These are phyloP conservation scores for Electrona antarctica DNA, from an alignment of 2,113 vertebrate genomes.

Conservation along the genomic window DNA sequence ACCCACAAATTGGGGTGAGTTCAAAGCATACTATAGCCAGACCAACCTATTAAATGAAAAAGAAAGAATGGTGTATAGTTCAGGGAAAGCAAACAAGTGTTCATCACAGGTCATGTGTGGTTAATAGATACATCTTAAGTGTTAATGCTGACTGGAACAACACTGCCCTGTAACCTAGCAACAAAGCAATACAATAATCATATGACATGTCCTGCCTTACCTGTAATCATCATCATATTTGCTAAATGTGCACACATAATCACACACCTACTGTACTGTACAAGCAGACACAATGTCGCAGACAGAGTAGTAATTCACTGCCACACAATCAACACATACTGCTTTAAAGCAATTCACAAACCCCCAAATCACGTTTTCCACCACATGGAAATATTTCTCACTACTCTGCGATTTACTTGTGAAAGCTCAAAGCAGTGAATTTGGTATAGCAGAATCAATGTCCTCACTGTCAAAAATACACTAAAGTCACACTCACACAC, in stretches of 20 bases:
- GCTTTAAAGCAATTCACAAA: no score
- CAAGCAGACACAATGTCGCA: no score
- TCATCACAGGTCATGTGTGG: not conserved
- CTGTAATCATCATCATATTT: slow-evolving; percentile 23
- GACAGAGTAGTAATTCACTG: no score
- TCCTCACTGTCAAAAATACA: no score
- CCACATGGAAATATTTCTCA: no score
- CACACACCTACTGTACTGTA: slow-evolving; percentile 23
- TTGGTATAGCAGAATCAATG: no score
- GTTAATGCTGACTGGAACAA: slow-evolving; percentile 40
- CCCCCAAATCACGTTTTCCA: no score
- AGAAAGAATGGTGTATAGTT: slow-evolving; percentile 22
- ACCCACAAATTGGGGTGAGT: not conserved
- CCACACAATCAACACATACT: no score
- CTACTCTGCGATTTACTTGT: no score
- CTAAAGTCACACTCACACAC: no score
- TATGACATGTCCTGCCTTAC: not conserved
- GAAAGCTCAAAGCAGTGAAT: no score
- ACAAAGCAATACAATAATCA: slow-evolving; percentile 59
- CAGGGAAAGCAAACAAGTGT: slow-evolving; percentile 24
- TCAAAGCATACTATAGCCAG: not conserved
- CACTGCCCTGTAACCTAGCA: slow-evolving; percentile 55
- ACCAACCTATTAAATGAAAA: slow-evolving; percentile 4
- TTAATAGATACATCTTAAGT: slow-evolving; percentile 32
- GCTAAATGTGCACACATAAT: slow-evolving; percentile 34